phyloP scores from a whole-genome alignment of 1,140 invertebrate species.

The Halesus radiatus region DNA sequence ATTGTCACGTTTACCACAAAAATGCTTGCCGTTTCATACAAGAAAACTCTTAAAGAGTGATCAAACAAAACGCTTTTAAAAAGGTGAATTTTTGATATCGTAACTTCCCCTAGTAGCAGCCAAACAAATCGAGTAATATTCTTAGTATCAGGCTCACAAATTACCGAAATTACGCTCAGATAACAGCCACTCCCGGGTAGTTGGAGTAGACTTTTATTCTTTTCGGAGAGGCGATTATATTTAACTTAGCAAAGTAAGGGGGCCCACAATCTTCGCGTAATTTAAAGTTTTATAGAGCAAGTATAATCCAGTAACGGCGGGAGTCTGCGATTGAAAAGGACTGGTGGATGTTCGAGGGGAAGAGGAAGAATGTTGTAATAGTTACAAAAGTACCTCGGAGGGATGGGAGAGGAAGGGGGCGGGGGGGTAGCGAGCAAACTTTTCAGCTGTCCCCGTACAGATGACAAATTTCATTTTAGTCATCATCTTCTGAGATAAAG shows the following conservation, averaged over 20 bases:
- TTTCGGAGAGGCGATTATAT: slow-evolving; percentile 27
- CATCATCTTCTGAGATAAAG: slow-evolving; percentile 38
- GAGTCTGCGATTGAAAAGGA: slow-evolving; percentile 31
- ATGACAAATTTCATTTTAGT: slow-evolving; percentile 43
- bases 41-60: too few relatives aligned
- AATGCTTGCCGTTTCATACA: too few relatives aligned
- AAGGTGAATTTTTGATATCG: too few relatives aligned
- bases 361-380: not conserved
- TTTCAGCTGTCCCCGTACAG: slow-evolving; percentile 25
- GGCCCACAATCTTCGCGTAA: slow-evolving; percentile 12
- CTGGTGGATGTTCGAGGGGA: slow-evolving; percentile 3
- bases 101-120: not conserved
- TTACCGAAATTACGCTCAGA: slow-evolving; percentile 22
- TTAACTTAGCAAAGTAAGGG: slow-evolving; percentile 13
- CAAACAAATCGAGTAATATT: slow-evolving; percentile 32
- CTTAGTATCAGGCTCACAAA: slow-evolving; percentile 6
- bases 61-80: too few relatives aligned
- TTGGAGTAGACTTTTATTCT: slow-evolving; percentile 21
- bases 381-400: not conserved
- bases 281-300: slow-evolving; percentile 23
- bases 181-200: slow-evolving; percentile 9
- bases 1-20: too few relatives aligned
- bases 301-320: slow-evolving; percentile 5
- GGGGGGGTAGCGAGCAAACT: too few relatives aligned
- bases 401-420: not conserved